Evolutionary conservation across 2,797 vertebrate species (phyloP).

Genomic region (Simalia tracyae): DNA sequence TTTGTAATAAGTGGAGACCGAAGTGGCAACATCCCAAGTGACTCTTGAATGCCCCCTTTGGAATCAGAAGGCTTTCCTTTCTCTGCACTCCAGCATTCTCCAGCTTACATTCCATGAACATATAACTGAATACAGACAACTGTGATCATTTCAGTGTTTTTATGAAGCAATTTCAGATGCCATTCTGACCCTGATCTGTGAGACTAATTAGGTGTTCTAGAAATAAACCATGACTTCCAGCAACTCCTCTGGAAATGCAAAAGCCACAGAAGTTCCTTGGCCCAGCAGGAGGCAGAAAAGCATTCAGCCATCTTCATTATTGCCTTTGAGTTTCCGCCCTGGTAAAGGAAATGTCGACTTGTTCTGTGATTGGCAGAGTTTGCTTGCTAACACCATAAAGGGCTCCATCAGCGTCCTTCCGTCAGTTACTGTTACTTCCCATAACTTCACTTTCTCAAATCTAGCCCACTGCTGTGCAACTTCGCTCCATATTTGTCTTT

Average conservation of each 20-base stretch:
- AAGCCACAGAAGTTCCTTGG: conserved; percentile 8
- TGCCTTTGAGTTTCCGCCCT: conserved; percentile 90
- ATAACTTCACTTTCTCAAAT: conserved; percentile 89
- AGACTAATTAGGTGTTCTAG: background rate
- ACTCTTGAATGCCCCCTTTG: background rate
- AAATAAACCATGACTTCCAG: conserved; percentile 12
- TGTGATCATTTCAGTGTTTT: background rate
- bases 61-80: background rate
- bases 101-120: background rate
- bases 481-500: conserved; percentile 88
- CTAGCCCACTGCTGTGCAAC: conserved; percentile 90
- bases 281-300: conserved; percentile 14
- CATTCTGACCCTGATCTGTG: background rate
- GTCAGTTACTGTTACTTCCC: conserved; percentile 92
- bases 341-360: conserved; percentile 92
- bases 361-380: conserved; percentile 93
- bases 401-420: conserved; percentile 89
- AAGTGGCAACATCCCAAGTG: background rate
- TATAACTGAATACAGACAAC: background rate
- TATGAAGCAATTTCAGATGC: conserved; percentile 3
- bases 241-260: conserved; percentile 52
- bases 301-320: conserved; percentile 81
- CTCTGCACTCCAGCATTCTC: background rate
- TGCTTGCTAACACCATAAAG: conserved; percentile 90
- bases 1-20: background rate